Base-by-base conservation (phyloP, 2,888 invertebrate genomes). In the Tetropium fuscum region DNA sequence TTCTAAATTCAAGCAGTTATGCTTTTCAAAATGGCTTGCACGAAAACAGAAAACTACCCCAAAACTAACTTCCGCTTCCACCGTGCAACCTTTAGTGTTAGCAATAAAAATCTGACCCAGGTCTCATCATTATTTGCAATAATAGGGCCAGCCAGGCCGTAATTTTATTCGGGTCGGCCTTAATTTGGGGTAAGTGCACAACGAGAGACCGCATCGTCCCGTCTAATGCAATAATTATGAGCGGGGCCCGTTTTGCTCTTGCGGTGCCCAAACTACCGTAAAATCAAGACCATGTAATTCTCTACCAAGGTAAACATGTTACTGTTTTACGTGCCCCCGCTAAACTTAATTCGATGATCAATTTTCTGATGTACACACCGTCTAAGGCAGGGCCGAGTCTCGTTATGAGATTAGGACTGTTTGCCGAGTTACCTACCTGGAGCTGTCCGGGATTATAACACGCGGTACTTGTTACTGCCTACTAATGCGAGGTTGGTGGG, bases 161-260 rank as follows among this genome's bases (percentile, higher is more conserved):
- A 47, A 55, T 47, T 55, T 55, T 38, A 45, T 40, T 34, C 40
- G 18, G 47, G 55, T 55, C 55, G 32, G 16, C 6, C 40, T 34
- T 55, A 55, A 55, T 55, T 55, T 36, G 45, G 47, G 30, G 44
- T 55, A 47, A 55, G 55, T 45, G 55, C 45, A 38, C 40, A 47
- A 7, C 16, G 10, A 13, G 47, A 38, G 22, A 55, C 45, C 16
- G 22, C 38, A 25, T 22, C 49, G 7, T 38, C 22, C 40, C 38
- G 32, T 43, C 55, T 55, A 55, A 55, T 55, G 55, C 47, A 55
- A 55, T 55, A 55, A 55, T 55, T 55, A 55, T 55, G 47, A 55
- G 47, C 25, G 38, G 40, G 20, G 15, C 38, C 44, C 40, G 16
- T 44, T 32, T 38, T 15, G 47, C 16, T 40, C 16, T 47, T 40